A percentile compares a stretch with the other conserved stretches of the same genome.
Conservation (phyloP, 1,140 invertebrate species). For the Fopius arisanus region DNA sequence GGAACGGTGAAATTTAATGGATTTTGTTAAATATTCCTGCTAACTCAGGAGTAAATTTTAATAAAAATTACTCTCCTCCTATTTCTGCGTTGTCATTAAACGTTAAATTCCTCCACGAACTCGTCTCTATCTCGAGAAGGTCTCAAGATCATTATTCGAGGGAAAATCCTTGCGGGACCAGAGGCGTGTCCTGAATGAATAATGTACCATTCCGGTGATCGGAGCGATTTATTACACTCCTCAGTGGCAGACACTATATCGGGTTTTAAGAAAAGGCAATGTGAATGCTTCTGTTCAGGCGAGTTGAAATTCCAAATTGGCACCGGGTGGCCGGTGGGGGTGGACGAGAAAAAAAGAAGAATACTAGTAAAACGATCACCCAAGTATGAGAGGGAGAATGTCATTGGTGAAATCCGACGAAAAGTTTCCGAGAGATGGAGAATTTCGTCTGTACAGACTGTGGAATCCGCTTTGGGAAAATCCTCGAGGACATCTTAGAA, state of each 20-base stretch:
- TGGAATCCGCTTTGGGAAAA: background rate
- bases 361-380: background rate
- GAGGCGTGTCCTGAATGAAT: constrained; percentile 28
- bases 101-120: background rate
- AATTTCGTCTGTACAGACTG: background rate
- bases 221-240: constrained; percentile 38
- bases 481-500: background rate
- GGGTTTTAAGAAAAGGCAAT: background rate
- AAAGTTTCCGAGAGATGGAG: background rate
- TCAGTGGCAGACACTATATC: constrained; percentile 5
- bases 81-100: background rate
- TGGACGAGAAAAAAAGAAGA: background rate
- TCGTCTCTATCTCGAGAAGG: background rate
- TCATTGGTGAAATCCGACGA: background rate
- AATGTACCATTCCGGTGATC: constrained; percentile 35
- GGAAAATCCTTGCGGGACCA: constrained; percentile 1
- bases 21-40: no score
- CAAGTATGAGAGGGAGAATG: background rate
- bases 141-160: background rate
- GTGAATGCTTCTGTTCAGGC: background rate
- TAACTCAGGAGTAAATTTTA: background rate
- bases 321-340: background rate
- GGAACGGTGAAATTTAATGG: no score
- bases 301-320: constrained; percentile 5
- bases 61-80: background rate